Evolutionary conservation across 2,797 vertebrate genomes (phyloP), one percentile per base, ranked within the genome.

Genomic region (Yasuhikotakia modesta): DNA sequence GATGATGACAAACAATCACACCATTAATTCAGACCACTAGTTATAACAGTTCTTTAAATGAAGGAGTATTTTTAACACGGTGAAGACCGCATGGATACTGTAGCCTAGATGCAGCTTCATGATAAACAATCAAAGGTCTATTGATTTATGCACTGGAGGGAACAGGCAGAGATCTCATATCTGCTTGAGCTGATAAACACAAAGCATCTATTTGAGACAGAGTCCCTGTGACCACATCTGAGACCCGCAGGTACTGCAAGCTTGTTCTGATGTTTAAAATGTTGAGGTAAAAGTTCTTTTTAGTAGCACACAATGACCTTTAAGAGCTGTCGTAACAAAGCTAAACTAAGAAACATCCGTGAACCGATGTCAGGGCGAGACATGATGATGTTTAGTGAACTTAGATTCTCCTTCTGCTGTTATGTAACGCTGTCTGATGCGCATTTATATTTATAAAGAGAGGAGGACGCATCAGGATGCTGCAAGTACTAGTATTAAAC

Each of bases 201-300:
- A 77, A 70, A 24, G 66, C 24, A 61, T 61, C 66, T 77, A 61
- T 70, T 77, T 66, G 69, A 10, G 17, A 35, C 6, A 45, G 4
- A 58, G 17, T 46, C 45, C 48, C 45, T 48, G 55, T 77, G 66
- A 63, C 57, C 35, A 63, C 30, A 70, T 16, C 45, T 32, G 21
- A 50, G 30, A 55, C 27, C 17, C 6, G 7, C 45, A 22, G 19
- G 32, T 19, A 27, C 21, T 55, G 32, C 30, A 65, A 52, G 3
- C 48, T 32, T 75, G 45, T 50, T 32, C 19, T 19, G 43, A 60
- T 58, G 4, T 61, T 8, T 14, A 50, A 35, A 32, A 27, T 53
- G 4, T 55, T 52, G 6, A 67, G 27, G 27, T 10, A 4, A 27
- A 27, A 14, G 8, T 8, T 50, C 46, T 17, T 50, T 5, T 50